A percentile compares a stretch with the other conserved stretches of the same genome.
These are phyloP conservation scores for Morpho achilles DNA, from an alignment of 2,888 invertebrate species.

Conservation along the genomic window DNA sequence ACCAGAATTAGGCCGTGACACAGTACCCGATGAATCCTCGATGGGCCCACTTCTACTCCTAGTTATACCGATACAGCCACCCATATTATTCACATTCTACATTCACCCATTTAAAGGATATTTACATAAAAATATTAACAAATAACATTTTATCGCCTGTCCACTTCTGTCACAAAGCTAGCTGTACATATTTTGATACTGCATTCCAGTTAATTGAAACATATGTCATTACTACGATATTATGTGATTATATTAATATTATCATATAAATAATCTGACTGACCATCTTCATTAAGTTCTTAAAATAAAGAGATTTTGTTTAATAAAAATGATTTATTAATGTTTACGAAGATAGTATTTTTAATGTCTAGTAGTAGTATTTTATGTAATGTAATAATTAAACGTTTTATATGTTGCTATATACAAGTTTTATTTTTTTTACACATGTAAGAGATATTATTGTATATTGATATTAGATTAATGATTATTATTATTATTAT, in stretches of 20 bases:
- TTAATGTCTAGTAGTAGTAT: too few relatives aligned
- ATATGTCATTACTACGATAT: conserved; percentile 14
- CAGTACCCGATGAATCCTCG: conserved; percentile 87
- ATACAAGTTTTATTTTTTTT: too few relatives aligned
- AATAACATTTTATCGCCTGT: conserved; percentile 70
- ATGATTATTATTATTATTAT: too few relatives aligned
- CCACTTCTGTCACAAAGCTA: conserved; percentile 68
- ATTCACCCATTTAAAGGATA: conserved; percentile 60
- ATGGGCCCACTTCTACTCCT: conserved; percentile 90
- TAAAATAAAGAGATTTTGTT: too few relatives aligned
- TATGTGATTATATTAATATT: neutral
- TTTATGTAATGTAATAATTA: too few relatives aligned
- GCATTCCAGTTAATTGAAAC: conserved; percentile 27
- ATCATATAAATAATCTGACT: too few relatives aligned
- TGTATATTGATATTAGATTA: too few relatives aligned
- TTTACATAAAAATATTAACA: conserved; percentile 71
- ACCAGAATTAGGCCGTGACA: conserved; percentile 91
- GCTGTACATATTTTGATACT: conserved; percentile 57
- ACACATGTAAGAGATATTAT: too few relatives aligned
- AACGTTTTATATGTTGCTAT: too few relatives aligned
- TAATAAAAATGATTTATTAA: too few relatives aligned
- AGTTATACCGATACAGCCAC: conserved; percentile 92
- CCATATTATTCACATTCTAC: conserved; percentile 85
- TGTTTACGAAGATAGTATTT: too few relatives aligned
- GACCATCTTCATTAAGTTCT: too few relatives aligned